A percentile compares a stretch with the other conserved stretches of the same genome.
Conservation (phyloP, 2,113 vertebrate genomes). For the Phycodurus eques region DNA sequence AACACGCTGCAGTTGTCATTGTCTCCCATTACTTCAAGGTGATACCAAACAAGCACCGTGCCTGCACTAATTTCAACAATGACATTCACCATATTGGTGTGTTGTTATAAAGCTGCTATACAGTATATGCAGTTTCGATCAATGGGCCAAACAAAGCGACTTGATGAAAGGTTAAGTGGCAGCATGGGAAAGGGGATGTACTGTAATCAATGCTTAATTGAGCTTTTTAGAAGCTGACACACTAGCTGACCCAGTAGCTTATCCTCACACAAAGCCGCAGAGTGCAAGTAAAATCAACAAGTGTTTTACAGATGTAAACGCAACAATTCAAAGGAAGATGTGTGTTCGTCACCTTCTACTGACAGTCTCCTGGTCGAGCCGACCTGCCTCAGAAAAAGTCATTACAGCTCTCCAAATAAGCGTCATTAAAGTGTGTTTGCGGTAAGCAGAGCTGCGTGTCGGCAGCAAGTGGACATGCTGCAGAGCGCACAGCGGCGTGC, state of each 20-base stretch:
- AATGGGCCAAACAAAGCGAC: constrained; percentile 28
- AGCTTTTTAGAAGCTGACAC: constrained; percentile 31
- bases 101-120: too few relatives aligned
- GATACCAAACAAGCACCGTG: too few relatives aligned
- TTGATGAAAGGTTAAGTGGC: constrained; percentile 24
- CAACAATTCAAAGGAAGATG: neutral
- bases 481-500: constrained; percentile 11
- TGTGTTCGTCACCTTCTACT: neutral
- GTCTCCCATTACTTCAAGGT: too few relatives aligned
- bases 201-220: constrained; percentile 25
- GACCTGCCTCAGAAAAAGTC: neutral
- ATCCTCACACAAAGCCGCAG: neutral
- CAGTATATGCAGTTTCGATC: neutral
- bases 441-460: constrained; percentile 39
- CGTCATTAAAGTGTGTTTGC: constrained; percentile 27
- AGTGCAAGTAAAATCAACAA: neutral
- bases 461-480: neutral
- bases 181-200: neutral
- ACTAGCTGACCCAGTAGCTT: constrained; percentile 11
- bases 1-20: too few relatives aligned
- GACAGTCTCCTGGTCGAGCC: neutral
- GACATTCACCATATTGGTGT: too few relatives aligned
- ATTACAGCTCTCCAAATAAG: constrained; percentile 9
- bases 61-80: too few relatives aligned
- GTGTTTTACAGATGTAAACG: neutral